Evolutionary conservation across 92 coral and sea anemone species (phyloP).

Genomic region (Siderastrea radians): DNA sequence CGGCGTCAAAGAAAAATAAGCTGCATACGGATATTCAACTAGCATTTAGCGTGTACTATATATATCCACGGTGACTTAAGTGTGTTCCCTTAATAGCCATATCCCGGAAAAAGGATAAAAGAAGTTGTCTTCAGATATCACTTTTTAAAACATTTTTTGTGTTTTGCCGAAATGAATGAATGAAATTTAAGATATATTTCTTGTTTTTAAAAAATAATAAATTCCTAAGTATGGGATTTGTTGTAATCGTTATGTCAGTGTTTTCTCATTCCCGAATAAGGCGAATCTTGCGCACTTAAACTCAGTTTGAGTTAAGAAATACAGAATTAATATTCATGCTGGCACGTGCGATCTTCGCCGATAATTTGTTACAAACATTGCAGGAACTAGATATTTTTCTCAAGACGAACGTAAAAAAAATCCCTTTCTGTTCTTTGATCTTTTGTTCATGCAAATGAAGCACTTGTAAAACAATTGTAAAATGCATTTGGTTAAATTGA

Average conservation of each 20-base stretch:
- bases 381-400: not conserved
- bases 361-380: not conserved
- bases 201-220: no score
- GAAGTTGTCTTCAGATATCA: no score
- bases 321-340: not conserved
- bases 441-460: conserved; percentile 27
- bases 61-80: no score
- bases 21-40: not conserved
- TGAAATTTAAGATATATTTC: no score
- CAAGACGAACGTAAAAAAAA: not conserved
- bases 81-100: no score
- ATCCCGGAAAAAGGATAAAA: no score
- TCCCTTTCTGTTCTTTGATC: conserved; percentile 13
- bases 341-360: not conserved
- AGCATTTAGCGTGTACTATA: no score
- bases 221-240: no score
- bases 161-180: no score
- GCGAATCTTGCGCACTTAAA: no score
- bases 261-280: not conserved
- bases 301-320: not conserved
- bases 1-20: not conserved
- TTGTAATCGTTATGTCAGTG: not conserved
- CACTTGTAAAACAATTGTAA: conserved; percentile 29
- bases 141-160: no score
- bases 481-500: conserved; percentile 31